These are phyloP conservation scores for Drosophila affinis DNA, from an alignment of 2,888 invertebrate genomes.

Conservation along the genomic window DNA sequence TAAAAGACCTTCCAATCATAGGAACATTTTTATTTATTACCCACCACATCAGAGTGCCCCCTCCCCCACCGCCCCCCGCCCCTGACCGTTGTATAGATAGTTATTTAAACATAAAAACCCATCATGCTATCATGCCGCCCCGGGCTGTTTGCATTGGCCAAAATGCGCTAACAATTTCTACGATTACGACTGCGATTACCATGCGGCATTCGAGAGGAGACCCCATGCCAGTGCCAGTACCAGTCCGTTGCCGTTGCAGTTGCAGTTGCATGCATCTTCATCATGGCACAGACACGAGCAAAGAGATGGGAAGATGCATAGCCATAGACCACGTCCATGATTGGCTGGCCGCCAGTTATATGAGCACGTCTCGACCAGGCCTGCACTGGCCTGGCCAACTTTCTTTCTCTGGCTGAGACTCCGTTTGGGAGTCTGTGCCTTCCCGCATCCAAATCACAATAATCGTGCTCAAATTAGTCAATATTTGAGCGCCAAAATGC, in stretches of 20 bases:
- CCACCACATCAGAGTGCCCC: slow-evolving; percentile 11
- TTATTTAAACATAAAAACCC: slow-evolving; percentile 32
- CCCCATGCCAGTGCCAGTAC: background rate
- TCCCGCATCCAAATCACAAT: slow-evolving; percentile 72
- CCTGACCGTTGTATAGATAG: background rate
- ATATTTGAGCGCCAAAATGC: slow-evolving; percentile 77
- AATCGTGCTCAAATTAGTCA: slow-evolving; percentile 81
- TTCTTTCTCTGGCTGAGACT: slow-evolving; percentile 45
- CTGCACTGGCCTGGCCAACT: background rate
- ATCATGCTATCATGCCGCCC: slow-evolving; percentile 71
- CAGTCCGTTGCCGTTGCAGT: slow-evolving; percentile 4
- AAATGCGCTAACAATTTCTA: slow-evolving; percentile 78
- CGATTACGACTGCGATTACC: slow-evolving; percentile 77
- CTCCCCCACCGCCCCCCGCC: too few relatives aligned
- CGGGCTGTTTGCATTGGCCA: slow-evolving; percentile 76
- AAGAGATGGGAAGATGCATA: slow-evolving; percentile 59
- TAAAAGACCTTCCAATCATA: slow-evolving; percentile 67
- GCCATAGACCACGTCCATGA: slow-evolving; percentile 62
- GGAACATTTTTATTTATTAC: slow-evolving; percentile 69
- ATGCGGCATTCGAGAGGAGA: slow-evolving; percentile 41
- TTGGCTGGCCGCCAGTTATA: slow-evolving; percentile 75
- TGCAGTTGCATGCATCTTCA: slow-evolving; percentile 69
- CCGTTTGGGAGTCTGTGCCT: slow-evolving; percentile 53
- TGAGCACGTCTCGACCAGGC: slow-evolving; percentile 44
- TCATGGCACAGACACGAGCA: slow-evolving; percentile 35